Evolutionary conservation across 2,797 vertebrate species (phyloP), one percentile per base, ranked within the genome.

Genomic region (Molossus molossus): DNA sequence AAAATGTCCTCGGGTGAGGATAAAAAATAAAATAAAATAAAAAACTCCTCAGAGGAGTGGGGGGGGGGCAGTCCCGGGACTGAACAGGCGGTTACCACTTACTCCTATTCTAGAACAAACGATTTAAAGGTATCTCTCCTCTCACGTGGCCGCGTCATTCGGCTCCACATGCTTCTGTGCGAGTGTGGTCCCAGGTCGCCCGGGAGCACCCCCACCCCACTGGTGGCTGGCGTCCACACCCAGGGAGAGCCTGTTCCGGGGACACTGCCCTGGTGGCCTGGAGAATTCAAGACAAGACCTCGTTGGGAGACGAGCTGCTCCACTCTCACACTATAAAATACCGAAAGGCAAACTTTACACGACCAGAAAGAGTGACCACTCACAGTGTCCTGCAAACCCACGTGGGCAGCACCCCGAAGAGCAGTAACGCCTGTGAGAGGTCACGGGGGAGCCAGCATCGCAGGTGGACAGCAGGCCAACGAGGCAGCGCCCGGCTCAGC

Each of bases 391-490:
- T 55, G 29, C 18, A 65, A 81, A 86, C 25, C 53, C 8, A 0
- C 4, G 13, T 2, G 7, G 27, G 18, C 13, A 3, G 27, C 55
- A 21, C 48, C 21, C 33, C 57, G 29, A 23, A 79, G 29, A 1
- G 5, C 12, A 45, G 25, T 13, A 25, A n/a, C 33, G 6, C 14
- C 50, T 0, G 9, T 33, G 40, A 48, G 25, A 17, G 11, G 2
- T 3, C 25, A 1, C 21, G 29, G 50, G 25, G 62, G 64, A 62
- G 29, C 37, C 17, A 65, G 14, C 20, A 5, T 6, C 12, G 1
- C 3, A 33, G 12, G 14, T 0, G 0, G 0, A 14, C 0, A 1
- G 6, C n/a, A 12, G 18, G 40, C 18, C 40, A 15, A 18, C 3
- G 15, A 8, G 0, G 1, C 45, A 53, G n/a, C 1, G 0, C n/a